Evolutionary conservation across 2,888 invertebrate species (phyloP).

Genomic region (Clistopyga incitator): DNA sequence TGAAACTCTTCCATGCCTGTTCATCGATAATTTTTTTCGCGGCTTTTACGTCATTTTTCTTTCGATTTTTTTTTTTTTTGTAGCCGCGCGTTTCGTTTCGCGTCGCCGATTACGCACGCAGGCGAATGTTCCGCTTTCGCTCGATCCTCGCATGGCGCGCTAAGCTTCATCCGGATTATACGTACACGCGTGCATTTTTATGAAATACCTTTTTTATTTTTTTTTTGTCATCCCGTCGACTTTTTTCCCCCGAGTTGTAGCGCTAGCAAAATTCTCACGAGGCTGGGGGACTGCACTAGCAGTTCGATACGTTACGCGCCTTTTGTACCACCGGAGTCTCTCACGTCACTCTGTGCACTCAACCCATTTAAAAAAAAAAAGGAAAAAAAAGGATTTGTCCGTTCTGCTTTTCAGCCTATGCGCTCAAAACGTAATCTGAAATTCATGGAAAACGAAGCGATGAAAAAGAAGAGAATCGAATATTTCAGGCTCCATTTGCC

Average conservation of each 20-base stretch:
- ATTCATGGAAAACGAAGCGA: slow-evolving; percentile 15
- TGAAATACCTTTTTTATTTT: slow-evolving; percentile 75
- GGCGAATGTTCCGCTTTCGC: slow-evolving; percentile 48
- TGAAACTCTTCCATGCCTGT: slow-evolving; percentile 43
- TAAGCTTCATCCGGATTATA: slow-evolving; percentile 83
- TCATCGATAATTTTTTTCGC: slow-evolving; percentile 52
- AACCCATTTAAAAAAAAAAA: slow-evolving; percentile 46
- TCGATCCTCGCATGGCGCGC: slow-evolving; percentile 75
- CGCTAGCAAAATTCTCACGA: slow-evolving; percentile 61
- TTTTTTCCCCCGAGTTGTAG: slow-evolving; percentile 73
- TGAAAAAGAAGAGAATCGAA: not conserved
- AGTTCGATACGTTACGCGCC: slow-evolving; percentile 72
- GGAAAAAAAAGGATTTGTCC: slow-evolving; percentile 40
- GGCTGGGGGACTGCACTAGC: slow-evolving; percentile 53
- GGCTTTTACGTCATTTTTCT: not conserved
- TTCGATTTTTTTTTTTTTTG: slow-evolving; percentile 58
- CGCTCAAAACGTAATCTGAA: slow-evolving; percentile 49
- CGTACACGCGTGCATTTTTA: slow-evolving; percentile 78
- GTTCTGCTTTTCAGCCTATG: slow-evolving; percentile 5
- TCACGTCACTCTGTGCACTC: slow-evolving; percentile 66
- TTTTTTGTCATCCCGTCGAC: slow-evolving; percentile 67
- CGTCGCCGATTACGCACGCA: slow-evolving; percentile 48
- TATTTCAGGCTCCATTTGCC: too few relatives aligned
- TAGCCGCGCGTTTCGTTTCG: slow-evolving; percentile 37
- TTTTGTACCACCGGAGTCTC: slow-evolving; percentile 50